Conservation (phyloP, 2,797 vertebrate genomes). For the Anolis apletophallus region DNA sequence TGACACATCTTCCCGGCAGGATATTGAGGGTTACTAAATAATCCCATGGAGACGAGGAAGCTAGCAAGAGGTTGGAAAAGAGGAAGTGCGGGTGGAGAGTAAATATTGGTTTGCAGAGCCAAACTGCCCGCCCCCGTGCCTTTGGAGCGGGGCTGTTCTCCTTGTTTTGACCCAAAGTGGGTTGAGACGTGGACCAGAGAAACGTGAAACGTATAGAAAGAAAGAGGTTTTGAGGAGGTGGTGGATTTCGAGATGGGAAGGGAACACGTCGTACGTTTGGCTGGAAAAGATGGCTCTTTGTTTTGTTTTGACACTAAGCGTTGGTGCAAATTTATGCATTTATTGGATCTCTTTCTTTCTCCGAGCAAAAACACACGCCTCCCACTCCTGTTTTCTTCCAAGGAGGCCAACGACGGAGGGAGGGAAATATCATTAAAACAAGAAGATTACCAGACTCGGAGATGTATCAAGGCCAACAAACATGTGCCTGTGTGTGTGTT, state of each 20-base stretch:
- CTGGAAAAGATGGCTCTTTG: neutral
- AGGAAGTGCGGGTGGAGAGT: constrained; percentile 17
- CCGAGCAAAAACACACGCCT: neutral
- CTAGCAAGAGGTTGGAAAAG: neutral
- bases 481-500: neutral
- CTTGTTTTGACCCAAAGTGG: neutral
- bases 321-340: neutral
- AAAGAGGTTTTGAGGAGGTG: no score
- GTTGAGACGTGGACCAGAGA: neutral
- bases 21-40: constrained; percentile 21
- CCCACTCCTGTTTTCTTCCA: neutral
- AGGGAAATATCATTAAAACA: neutral
- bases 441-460: neutral
- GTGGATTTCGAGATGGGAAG: neutral
- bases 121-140: neutral
- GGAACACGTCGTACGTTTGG: neutral
- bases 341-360: neutral
- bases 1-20: neutral
- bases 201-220: neutral
- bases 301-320: neutral
- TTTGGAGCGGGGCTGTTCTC: neutral
- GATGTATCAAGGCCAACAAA: neutral
- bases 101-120: fast-evolving
- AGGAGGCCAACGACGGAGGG: neutral
- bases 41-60: neutral